Base-by-base conservation (phyloP, 2,113 vertebrate genomes). In the Acanthochromis polyacanthus region DNA sequence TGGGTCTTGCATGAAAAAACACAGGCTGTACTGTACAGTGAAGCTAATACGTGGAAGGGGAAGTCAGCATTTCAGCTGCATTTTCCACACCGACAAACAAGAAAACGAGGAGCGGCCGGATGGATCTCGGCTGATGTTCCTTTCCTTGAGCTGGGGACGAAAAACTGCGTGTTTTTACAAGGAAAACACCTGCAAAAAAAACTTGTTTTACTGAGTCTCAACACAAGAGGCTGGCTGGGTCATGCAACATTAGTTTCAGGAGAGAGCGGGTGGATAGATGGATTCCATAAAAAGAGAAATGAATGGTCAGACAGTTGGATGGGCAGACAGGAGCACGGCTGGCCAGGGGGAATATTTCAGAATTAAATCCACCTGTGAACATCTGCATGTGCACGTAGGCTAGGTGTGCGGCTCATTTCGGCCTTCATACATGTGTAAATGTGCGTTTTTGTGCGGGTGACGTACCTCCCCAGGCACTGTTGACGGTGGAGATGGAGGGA, bases 401-500 rank as follows among this genome's bases (percentile, higher is more conserved):
- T 38, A 11, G 15, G 16, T 28, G 38, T 38, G 9, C 23, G 19
- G 19, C 32, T 30, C 65, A 52, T 65, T 57, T 57, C 25, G 25
- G 25, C 25, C 25, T 25, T 25, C 25, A 8, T 43, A 8, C 30
- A 30, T 43, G 40, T 15, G 61, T 22, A 11, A n/a, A 70, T 53
- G 78, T 55, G 59, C 40, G 53, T 22, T 16, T 6, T 22, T 51
- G 62, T 43, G 40, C 40, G 11, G 75, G 81, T 19, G 58, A 4
- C 94, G 75, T 88, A 98, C 97, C 97, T 96, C 96, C 96, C 97
- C 97, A 98, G 82, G 96, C 95, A 91, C 87, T 96, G 93, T 91
- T 94, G 90, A 93, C 81, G 11, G 94, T 95, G 80, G 96, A 95
- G 93, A 97, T 97, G 84, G 95, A 95, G 81, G 96, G 95, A 83